These are phyloP conservation scores for Volucella inflata DNA, from an alignment of 2,888 invertebrate species.

Conservation along the genomic window DNA sequence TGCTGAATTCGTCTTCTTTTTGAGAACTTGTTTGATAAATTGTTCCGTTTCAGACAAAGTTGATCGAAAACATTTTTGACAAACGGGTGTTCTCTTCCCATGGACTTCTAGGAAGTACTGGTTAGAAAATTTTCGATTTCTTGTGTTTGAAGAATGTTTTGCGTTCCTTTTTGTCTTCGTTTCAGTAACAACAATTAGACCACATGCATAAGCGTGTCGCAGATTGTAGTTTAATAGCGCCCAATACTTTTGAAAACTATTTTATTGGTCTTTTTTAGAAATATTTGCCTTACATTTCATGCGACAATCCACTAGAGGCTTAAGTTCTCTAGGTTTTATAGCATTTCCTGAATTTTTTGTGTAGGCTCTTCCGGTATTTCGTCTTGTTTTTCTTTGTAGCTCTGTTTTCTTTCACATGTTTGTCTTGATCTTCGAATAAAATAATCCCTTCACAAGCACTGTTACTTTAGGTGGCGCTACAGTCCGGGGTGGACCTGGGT, in stretches of 20 bases:
- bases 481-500: too few relatives aligned
- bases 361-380: slow-evolving; percentile 20
- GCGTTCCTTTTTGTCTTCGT: background rate
- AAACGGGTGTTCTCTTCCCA: slow-evolving; percentile 17
- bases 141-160: slow-evolving; percentile 8
- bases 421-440: background rate
- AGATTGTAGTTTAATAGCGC: slow-evolving; percentile 25
- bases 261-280: background rate
- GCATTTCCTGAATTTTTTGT: slow-evolving; percentile 6
- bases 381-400: slow-evolving; percentile 1
- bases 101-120: slow-evolving; percentile 16
- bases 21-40: slow-evolving; percentile 9
- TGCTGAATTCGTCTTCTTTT: background rate
- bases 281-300: slow-evolving; percentile 17
- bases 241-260: slow-evolving; percentile 24
- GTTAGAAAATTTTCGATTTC: slow-evolving; percentile 18
- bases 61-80: slow-evolving; percentile 22
- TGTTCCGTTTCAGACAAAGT: slow-evolving; percentile 2
- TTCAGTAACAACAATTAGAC: too few relatives aligned
- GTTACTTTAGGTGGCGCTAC: too few relatives aligned
- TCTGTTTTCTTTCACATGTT: slow-evolving; percentile 3
- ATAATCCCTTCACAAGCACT: slow-evolving; percentile 9
- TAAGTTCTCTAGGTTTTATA: slow-evolving; percentile 11
- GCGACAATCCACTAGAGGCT: slow-evolving; percentile 19
- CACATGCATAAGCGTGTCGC: slow-evolving; percentile 21